Base-by-base conservation (phyloP, 2,888 invertebrate genomes). In the Harpalus rubripes region DNA sequence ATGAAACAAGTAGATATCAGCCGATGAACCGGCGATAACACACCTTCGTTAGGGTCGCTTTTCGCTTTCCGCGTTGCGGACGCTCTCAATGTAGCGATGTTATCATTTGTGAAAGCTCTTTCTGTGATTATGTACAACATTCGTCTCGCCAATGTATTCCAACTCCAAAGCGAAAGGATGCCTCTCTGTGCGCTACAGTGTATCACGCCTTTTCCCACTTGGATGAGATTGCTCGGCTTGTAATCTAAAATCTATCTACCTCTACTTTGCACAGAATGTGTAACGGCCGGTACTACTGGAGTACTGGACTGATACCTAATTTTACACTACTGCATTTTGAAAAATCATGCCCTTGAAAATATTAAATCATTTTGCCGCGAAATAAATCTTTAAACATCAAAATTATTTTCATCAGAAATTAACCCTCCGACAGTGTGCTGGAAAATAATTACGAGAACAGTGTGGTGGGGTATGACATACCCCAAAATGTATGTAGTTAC, bases 101-200 rank as follows among this genome's bases (percentile, higher is more conserved):
- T 82, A 82, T 82, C 82, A 65, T 18, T 58, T 79, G 82, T 68
- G 44, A 82, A 82, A 82, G 82, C 82, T 82, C 82, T 82, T 82
- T 72, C 68, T 72, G 72, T 72, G 82, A 82, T 82, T 82, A 72
- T 68, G 26, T 74, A 44, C 72, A 68, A 68, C 72, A 74, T 74
- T 44, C 72, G 68, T 68, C 39, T 68, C 39, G 39, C 26, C 68
- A n/a, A 63, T 68, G 68, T 39, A 32, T n/a, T 15, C 39, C 12
- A 68, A 68, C 68, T 68, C 63, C 18, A 22, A 63, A 63, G 63
- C 63, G 22, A 26, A 63, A 61, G 59, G 26, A 22, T 65, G 26
- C 32, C 26, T 65, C 65, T 65, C 6, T 32, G n/a, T 52, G 44
- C 44, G 0, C 1, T 52, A 32, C 32, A 1, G n/a, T 22, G 22